These are phyloP conservation scores for Anthonomus grandis DNA, from an alignment of 1,140 invertebrate genomes.

Conservation along the genomic window DNA sequence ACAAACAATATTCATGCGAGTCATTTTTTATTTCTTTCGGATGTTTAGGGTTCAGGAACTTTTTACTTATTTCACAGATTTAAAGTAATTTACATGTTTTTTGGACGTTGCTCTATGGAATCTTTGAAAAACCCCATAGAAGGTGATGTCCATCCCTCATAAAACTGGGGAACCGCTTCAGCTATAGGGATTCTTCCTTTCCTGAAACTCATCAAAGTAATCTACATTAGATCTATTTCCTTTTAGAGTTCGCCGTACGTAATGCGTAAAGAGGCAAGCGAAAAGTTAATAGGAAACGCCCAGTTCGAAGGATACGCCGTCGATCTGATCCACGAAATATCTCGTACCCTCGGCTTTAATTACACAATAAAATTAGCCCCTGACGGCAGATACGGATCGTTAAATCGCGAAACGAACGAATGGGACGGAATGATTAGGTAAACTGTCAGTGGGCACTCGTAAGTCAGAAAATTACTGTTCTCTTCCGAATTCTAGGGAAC, in stretches of 20 bases:
- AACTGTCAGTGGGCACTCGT: neutral
- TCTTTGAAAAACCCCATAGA: too few species aligned
- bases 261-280: conserved; percentile 81
- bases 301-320: conserved; percentile 87
- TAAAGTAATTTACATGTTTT: too few species aligned
- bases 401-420: conserved; percentile 54
- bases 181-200: too few species aligned
- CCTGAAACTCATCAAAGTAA: too few species aligned
- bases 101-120: too few species aligned
- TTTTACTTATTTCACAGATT: too few species aligned
- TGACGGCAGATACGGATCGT: conserved; percentile 59
- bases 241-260: conserved; percentile 85
- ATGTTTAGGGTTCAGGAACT: too few species aligned
- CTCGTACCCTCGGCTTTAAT: conserved; percentile 85
- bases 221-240: too few species aligned
- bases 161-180: too few species aligned
- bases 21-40: too few species aligned
- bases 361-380: conserved; percentile 81
- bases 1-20: too few species aligned
- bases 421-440: conserved; percentile 89
- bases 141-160: too few species aligned
- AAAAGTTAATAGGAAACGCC: conserved; percentile 76
- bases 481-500: conserved; percentile 57
- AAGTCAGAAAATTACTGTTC: neutral
- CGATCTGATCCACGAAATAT: conserved; percentile 84